These are phyloP conservation scores for Azorinus chamasolen DNA, from an alignment of 2,888 invertebrate species.

Conservation along the genomic window DNA sequence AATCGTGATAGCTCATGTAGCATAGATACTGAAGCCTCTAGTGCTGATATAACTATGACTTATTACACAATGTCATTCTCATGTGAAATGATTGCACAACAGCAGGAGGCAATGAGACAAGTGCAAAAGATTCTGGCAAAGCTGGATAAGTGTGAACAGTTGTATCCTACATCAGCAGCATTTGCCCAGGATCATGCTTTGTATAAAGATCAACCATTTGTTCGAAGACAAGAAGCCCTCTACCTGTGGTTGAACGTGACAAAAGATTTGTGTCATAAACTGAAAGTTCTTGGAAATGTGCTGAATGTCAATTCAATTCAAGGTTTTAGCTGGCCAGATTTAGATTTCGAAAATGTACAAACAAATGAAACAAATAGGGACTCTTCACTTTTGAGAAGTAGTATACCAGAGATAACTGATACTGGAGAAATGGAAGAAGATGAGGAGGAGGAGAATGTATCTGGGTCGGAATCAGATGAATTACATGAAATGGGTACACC, in stretches of 20 bases:
- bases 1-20: slow-evolving; percentile 45
- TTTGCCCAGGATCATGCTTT: slow-evolving; percentile 92
- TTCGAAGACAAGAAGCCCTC: slow-evolving; percentile 92
- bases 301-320: slow-evolving; percentile 79
- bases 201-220: slow-evolving; percentile 90
- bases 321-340: slow-evolving; percentile 83
- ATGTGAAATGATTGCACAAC: slow-evolving; percentile 88
- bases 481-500: slow-evolving; percentile 15
- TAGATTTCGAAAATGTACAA: slow-evolving; percentile 76
- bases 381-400: slow-evolving; percentile 46
- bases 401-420: slow-evolving; percentile 72
- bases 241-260: slow-evolving; percentile 97
- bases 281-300: slow-evolving; percentile 89
- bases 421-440: slow-evolving; percentile 50
- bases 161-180: slow-evolving; percentile 94
- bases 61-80: slow-evolving; percentile 74
- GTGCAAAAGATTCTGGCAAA: slow-evolving; percentile 91
- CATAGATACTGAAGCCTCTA: slow-evolving; percentile 38
- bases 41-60: slow-evolving; percentile 57
- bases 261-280: slow-evolving; percentile 93
- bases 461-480: slow-evolving; percentile 9
- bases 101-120: slow-evolving; percentile 92
- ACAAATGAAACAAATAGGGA: slow-evolving; percentile 30
- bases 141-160: slow-evolving; percentile 92
- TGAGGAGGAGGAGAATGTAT: slow-evolving; percentile 54